These are phyloP conservation scores for Masticophis lateralis DNA, from an alignment of 2,797 vertebrate species.

Conservation along the genomic window DNA sequence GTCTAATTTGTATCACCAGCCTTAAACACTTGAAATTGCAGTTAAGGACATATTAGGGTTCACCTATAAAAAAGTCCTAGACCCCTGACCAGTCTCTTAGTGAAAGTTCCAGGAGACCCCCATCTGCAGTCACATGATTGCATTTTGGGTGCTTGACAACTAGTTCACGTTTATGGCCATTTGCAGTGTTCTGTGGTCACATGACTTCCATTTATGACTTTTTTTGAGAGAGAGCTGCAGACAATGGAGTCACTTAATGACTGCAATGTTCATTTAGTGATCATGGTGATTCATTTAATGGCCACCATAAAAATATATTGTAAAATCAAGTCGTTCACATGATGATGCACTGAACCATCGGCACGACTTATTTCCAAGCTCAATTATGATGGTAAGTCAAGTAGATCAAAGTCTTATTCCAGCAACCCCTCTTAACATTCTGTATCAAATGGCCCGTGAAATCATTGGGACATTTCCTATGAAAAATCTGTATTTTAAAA, in stretches of 20 bases:
- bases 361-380: background rate
- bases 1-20: background rate
- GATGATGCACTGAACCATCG: background rate
- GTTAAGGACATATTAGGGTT: background rate
- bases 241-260: background rate
- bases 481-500: background rate
- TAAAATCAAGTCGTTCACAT: background rate
- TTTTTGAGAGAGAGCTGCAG: background rate
- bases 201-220: background rate
- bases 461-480: background rate
- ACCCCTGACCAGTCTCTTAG: background rate
- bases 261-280: background rate
- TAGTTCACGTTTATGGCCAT: background rate
- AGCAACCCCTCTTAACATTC: background rate
- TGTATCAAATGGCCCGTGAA: background rate
- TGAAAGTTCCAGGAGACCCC: background rate
- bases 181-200: background rate
- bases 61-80: background rate
- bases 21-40: background rate
- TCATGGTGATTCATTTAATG: background rate
- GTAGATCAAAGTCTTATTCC: background rate
- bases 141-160: background rate
- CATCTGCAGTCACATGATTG: background rate
- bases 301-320: background rate
- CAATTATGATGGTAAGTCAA: background rate